phyloP scores from a whole-genome alignment of 2,113 vertebrate genomes.

The Stictonetta naevosa region DNA sequence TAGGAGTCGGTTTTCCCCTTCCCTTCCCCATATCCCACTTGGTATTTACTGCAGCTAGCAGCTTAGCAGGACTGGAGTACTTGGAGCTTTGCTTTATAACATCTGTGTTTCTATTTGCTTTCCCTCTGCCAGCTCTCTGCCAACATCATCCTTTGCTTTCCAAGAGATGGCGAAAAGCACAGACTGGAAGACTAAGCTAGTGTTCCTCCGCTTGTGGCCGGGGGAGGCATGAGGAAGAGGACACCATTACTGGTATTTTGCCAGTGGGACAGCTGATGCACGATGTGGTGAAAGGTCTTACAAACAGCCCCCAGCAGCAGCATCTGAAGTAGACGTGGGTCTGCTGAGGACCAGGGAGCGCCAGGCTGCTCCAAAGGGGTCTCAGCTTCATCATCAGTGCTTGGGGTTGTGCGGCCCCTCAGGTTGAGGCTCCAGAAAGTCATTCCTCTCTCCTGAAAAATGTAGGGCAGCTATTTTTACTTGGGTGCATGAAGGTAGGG shows the following conservation, averaged over 20 bases:
- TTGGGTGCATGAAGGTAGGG: neutral
- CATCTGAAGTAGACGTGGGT: neutral
- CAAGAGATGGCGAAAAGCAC: neutral
- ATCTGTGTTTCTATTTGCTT: neutral
- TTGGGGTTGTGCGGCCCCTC: neutral
- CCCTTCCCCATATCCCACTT: neutral
- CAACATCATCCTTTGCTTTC: neutral
- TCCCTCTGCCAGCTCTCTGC: neutral
- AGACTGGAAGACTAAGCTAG: neutral
- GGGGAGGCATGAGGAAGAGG: neutral
- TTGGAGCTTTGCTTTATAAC: neutral
- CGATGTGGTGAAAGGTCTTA: neutral
- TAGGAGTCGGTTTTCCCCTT: neutral
- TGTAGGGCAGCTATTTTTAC: slow-evolving; percentile 44
- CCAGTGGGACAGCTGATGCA: neutral
- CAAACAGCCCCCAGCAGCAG: neutral
- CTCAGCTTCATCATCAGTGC: neutral
- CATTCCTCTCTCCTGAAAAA: neutral
- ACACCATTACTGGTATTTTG: neutral
- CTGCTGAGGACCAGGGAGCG: neutral
- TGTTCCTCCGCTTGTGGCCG: neutral
- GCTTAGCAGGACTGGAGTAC: neutral
- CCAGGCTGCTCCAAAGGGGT: neutral
- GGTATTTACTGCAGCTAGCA: neutral
- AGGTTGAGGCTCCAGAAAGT: neutral